Percentiles rank a stretch among this genome's conserved stretches.
Conservation (phyloP, 1,140 invertebrate genomes). For the Olivierus martensii region DNA sequence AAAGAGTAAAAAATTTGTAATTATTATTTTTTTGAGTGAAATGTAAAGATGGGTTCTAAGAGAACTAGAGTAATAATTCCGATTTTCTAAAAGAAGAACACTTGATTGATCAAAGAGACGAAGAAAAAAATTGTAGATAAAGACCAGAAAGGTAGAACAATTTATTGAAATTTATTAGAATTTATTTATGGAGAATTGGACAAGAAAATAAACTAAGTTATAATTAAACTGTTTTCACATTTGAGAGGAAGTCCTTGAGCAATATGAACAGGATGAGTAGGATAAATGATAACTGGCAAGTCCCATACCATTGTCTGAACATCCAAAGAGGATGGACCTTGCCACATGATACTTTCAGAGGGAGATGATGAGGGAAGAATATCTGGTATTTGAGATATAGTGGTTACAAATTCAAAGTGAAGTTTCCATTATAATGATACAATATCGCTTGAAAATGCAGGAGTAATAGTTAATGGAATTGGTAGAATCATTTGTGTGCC, state of each 20-base stretch:
- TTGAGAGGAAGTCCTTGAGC: slow-evolving; percentile 19
- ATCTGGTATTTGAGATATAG: slow-evolving; percentile 25
- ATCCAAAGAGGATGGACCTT: slow-evolving; percentile 63
- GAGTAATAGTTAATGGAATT: slow-evolving; percentile 85
- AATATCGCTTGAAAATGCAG: slow-evolving; percentile 80
- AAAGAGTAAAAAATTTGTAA: too few relatives aligned
- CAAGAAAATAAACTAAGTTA: too few relatives aligned
- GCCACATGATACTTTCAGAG: slow-evolving; percentile 50
- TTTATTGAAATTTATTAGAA: too few relatives aligned
- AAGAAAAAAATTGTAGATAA: too few relatives aligned
- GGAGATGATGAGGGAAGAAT: slow-evolving; percentile 18
- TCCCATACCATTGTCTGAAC: slow-evolving; percentile 99
- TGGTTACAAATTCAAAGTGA: slow-evolving; percentile 94
- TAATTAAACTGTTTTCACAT: slow-evolving; percentile 12
- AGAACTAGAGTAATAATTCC: too few relatives aligned
- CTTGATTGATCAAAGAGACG: too few relatives aligned
- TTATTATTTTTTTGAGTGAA: too few relatives aligned
- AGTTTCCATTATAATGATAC: too few relatives aligned
- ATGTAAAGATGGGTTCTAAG: too few relatives aligned
- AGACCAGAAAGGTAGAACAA: too few relatives aligned
- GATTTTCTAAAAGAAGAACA: too few relatives aligned
- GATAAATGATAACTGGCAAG: slow-evolving; percentile 80
- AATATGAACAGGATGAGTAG: slow-evolving; percentile 72
- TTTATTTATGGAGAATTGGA: too few relatives aligned
- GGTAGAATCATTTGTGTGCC: slow-evolving; percentile 82